Evolutionary conservation across 2,888 invertebrate species (phyloP).

Genomic region (Pollenia labialis): DNA sequence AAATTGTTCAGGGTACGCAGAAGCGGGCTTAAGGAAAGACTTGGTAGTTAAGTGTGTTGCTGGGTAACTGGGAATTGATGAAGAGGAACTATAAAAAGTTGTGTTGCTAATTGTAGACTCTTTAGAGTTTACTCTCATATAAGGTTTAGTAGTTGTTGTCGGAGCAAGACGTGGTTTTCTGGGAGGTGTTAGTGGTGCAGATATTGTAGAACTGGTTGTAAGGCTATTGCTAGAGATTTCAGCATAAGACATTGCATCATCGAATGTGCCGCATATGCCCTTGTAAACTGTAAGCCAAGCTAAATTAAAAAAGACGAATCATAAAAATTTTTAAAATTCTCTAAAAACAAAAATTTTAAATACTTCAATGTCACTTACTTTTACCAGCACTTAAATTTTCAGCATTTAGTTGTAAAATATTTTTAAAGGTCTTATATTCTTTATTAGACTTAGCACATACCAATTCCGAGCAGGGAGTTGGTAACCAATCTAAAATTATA

Average conservation of each 20-base stretch:
- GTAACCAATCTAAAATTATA: not conserved
- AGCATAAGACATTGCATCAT: not conserved
- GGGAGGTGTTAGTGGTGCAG: not conserved
- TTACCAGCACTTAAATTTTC: not conserved
- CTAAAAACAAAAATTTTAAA: not conserved
- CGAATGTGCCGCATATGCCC: not conserved
- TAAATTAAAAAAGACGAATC: not conserved
- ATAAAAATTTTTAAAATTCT: not conserved
- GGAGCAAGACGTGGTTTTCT: not conserved
- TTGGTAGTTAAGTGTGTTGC: no score
- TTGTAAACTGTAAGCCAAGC: not conserved
- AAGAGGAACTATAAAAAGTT: not conserved
- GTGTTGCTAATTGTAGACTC: no score
- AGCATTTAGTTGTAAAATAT: conserved; percentile 2
- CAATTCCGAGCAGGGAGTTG: conserved; percentile 3
- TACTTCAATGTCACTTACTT: not conserved
- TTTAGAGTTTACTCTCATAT: no score
- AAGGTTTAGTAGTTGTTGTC: no score
- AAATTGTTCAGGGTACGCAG: not conserved
- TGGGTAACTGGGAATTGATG: no score
- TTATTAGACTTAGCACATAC: not conserved
- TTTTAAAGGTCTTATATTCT: conserved; percentile 11
- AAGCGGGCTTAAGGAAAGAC: no score
- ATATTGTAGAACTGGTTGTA: not conserved
- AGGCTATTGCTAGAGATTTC: not conserved